A percentile compares a stretch with the other conserved stretches of the same genome.
These are phyloP conservation scores for Manduca sexta DNA, from an alignment of 1,140 invertebrate genomes.

Conservation along the genomic window DNA sequence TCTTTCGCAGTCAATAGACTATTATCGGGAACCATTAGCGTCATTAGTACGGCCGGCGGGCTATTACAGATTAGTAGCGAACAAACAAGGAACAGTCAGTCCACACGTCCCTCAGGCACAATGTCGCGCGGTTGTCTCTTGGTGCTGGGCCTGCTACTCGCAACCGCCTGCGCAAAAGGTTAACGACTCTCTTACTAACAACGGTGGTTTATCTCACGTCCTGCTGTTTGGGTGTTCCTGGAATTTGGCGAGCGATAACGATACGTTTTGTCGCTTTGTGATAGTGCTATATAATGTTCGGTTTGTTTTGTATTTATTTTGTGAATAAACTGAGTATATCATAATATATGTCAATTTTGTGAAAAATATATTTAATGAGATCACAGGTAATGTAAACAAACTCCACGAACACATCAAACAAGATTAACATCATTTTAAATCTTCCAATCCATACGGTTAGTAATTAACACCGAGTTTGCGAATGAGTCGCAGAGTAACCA, in stretches of 20 bases:
- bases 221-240: slow-evolving; percentile 12
- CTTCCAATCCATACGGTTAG: neutral
- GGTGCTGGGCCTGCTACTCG: slow-evolving; percentile 23
- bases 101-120: slow-evolving; percentile 4
- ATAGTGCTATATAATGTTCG: no score
- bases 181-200: slow-evolving; percentile 22
- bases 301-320: no score
- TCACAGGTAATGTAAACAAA: no score
- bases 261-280: neutral
- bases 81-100: neutral
- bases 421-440: slow-evolving; percentile 20
- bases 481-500: slow-evolving; percentile 13
- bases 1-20: slow-evolving; percentile 45
- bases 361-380: no score
- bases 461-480: slow-evolving; percentile 26
- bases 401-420: slow-evolving; percentile 15
- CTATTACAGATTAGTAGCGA: neutral
- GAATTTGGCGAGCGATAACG: neutral
- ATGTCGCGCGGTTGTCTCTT: slow-evolving; percentile 27
- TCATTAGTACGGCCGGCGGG: slow-evolving; percentile 16
- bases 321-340: no score
- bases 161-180: slow-evolving; percentile 32
- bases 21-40: slow-evolving; percentile 36
- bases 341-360: no score
- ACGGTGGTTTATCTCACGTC: slow-evolving; percentile 10